A percentile compares a stretch with the other conserved stretches of the same genome.
phyloP scores from a whole-genome alignment of 2,888 invertebrate species.

The Neelides folsomi region DNA sequence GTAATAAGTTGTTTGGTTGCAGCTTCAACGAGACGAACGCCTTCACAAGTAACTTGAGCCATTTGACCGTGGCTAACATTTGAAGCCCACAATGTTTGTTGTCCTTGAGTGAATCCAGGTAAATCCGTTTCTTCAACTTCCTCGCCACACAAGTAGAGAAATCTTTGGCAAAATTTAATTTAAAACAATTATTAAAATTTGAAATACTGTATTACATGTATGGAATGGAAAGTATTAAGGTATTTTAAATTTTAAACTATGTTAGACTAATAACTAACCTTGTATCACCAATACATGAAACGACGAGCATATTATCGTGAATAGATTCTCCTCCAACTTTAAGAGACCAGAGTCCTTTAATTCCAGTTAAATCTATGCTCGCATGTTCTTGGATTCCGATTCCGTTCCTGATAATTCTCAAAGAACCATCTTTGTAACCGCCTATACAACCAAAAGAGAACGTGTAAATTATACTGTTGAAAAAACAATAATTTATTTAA shows the following conservation, averaged over 20 bases:
- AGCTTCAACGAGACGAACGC: conserved; percentile 57
- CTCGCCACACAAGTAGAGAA: conserved; percentile 60
- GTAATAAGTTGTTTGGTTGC: conserved; percentile 50
- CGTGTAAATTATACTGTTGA: no score
- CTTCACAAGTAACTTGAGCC: conserved; percentile 59
- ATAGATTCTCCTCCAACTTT: conserved; percentile 49
- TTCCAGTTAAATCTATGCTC: conserved; percentile 88
- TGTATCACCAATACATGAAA: conserved; percentile 95
- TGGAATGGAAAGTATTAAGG: no score
- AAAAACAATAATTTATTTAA: not conserved
- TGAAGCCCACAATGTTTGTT: conserved; percentile 87
- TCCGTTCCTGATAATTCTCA: conserved; percentile 93
- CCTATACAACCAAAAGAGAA: conserved; percentile 44
- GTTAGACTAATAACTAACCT: conserved; percentile 40
- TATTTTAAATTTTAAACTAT: no score
- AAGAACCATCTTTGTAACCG: conserved; percentile 90
- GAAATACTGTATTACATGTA: no score
- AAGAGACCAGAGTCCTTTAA: conserved; percentile 97
- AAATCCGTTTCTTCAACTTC: conserved; percentile 97
- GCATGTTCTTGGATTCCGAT: conserved; percentile 98
- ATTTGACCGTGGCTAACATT: conserved; percentile 76
- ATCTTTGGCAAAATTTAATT: conserved; percentile 15
- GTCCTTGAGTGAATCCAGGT: conserved; percentile 74
- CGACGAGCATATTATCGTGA: conserved; percentile 76
- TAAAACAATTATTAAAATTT: no score